Evolutionary conservation across 2,888 invertebrate genomes (phyloP).

Genomic region (Lydus trimaculatus): DNA sequence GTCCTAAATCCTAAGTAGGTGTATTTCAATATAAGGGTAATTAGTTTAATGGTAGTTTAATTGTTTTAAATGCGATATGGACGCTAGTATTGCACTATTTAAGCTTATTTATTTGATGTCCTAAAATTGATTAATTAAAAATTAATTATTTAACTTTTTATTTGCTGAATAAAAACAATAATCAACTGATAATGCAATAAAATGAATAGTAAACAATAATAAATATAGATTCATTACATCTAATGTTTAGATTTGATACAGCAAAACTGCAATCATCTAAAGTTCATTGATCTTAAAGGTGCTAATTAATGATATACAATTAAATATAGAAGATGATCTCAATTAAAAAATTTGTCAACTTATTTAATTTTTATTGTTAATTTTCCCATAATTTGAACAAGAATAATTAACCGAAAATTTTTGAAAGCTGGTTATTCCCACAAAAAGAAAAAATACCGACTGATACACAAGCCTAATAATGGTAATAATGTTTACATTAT

Average conservation of each 20-base stretch:
- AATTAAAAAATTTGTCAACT: constrained; percentile 1
- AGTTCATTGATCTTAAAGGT: constrained; percentile 29
- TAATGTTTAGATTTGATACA: constrained; percentile 16
- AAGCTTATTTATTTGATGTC: too few relatives aligned
- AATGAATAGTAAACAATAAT: constrained; percentile 10
- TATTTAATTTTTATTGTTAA: not conserved
- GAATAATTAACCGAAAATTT: not conserved
- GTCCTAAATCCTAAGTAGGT: too few relatives aligned
- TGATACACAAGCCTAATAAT: not conserved
- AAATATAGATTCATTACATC: constrained; percentile 14
- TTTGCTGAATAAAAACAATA: not conserved
- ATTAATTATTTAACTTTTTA: not conserved
- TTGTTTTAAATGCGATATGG: too few relatives aligned
- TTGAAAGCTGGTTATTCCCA: not conserved
- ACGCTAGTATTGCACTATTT: too few relatives aligned
- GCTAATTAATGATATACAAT: constrained; percentile 27
- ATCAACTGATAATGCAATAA: constrained; percentile 6
- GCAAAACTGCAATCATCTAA: constrained; percentile 15
- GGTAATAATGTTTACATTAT: not conserved
- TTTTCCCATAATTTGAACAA: not conserved
- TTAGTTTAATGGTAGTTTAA: too few relatives aligned
- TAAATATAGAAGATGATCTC: constrained; percentile 14
- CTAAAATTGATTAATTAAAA: not conserved
- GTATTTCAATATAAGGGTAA: too few relatives aligned
- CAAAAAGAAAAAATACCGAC: not conserved